Conservation (phyloP, 2,888 invertebrate genomes). For the Cephus nigrinus region DNA sequence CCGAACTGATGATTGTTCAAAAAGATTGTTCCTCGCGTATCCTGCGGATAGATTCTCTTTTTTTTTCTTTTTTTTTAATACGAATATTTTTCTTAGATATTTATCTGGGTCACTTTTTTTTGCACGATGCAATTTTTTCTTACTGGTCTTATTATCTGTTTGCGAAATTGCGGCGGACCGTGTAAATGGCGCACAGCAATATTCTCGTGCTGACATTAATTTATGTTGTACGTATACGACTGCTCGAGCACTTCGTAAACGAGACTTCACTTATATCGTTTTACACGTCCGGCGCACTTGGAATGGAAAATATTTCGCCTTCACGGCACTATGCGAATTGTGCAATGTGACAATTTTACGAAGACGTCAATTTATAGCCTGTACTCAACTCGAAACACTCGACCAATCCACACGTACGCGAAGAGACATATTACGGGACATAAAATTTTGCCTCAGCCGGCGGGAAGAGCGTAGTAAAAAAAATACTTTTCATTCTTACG, state of each 20-base stretch:
- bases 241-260: neutral
- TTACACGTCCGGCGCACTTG: neutral
- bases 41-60: neutral
- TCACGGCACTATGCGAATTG: neutral
- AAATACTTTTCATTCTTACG: neutral
- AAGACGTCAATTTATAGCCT: neutral
- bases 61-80: neutral
- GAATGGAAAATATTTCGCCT: neutral
- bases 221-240: neutral
- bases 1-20: neutral
- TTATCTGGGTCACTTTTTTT: neutral
- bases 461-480: neutral
- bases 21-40: neutral
- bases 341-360: neutral
- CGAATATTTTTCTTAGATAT: neutral
- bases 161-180: neutral
- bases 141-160: neutral
- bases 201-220: neutral
- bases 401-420: neutral
- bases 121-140: neutral
- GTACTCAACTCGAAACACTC: neutral
- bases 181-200: neutral
- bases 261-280: neutral
- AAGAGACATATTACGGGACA: neutral
- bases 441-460: neutral